phyloP scores from a whole-genome alignment of 2,113 vertebrate genomes.

The Bubo scandiacus region DNA sequence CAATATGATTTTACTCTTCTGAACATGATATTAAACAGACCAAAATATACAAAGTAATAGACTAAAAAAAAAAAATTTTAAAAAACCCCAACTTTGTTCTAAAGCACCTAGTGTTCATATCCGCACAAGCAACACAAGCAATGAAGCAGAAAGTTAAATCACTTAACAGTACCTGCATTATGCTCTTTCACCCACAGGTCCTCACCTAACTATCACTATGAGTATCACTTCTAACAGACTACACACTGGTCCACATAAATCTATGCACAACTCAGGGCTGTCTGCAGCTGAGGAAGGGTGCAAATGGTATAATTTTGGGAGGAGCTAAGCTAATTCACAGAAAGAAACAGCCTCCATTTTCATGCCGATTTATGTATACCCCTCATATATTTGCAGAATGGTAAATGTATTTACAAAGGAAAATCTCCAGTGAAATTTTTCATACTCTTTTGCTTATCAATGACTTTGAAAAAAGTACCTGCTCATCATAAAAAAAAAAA shows the following conservation, averaged over 20 bases:
- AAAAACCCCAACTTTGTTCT: not conserved
- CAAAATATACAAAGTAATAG: not conserved
- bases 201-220: not conserved
- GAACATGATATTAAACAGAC: not conserved
- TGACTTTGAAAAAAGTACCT: not conserved
- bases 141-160: constrained; percentile 24
- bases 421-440: not conserved
- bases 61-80: not conserved
- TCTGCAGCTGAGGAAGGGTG: not conserved
- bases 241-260: not conserved
- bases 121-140: not conserved
- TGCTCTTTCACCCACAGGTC: not conserved
- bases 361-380: not conserved
- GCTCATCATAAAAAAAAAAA: not conserved
- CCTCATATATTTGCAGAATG: not conserved
- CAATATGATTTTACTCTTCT: not conserved
- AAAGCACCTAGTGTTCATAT: not conserved
- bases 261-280: not conserved
- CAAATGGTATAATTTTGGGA: not conserved
- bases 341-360: not conserved
- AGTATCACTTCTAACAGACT: not conserved
- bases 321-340: not conserved
- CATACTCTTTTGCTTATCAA: not conserved
- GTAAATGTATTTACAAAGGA: not conserved
- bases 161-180: not conserved